These are phyloP conservation scores for Protosalanx chinensis DNA, from an alignment of 2,797 vertebrate species.

Conservation along the genomic window DNA sequence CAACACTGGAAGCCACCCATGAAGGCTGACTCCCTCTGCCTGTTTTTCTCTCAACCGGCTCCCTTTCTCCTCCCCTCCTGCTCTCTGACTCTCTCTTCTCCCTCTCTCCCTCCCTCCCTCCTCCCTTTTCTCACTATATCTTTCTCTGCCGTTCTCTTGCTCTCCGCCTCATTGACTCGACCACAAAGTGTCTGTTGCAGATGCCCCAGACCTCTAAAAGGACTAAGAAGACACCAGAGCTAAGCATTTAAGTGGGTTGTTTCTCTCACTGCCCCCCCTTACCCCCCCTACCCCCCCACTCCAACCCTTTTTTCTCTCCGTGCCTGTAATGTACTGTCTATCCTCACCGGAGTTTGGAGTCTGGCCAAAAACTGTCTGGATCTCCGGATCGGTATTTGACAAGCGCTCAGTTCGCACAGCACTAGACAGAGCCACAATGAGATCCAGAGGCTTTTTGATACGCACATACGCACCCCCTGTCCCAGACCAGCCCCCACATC, in stretches of 20 bases:
- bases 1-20: slow-evolving; percentile 66
- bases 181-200: slow-evolving; percentile 63
- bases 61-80: slow-evolving; percentile 28
- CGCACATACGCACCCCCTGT: slow-evolving; percentile 19
- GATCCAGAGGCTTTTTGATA: slow-evolving; percentile 59
- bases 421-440: slow-evolving; percentile 60
- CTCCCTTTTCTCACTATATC: slow-evolving; percentile 49
- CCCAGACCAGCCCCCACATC: slow-evolving; percentile 48
- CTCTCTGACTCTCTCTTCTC: neutral
- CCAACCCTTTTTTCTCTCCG: slow-evolving; percentile 18
- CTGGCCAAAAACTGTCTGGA: slow-evolving; percentile 41
- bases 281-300: no score
- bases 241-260: slow-evolving; percentile 51
- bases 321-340: slow-evolving; percentile 8
- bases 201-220: slow-evolving; percentile 48
- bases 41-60: slow-evolving; percentile 23
- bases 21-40: slow-evolving; percentile 54
- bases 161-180: slow-evolving; percentile 59
- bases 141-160: slow-evolving; percentile 36
- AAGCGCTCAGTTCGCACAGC: slow-evolving; percentile 48
- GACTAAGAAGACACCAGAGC: slow-evolving; percentile 36
- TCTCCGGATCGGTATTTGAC: slow-evolving; percentile 44
- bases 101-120: slow-evolving; percentile 33
- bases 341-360: slow-evolving; percentile 48
- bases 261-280: slow-evolving; percentile 30